Evolutionary conservation across 64 coral and sea anemone genomes (phyloP), one percentile per base, ranked within the genome.

Genomic region (Dendronephthya gigantea): DNA sequence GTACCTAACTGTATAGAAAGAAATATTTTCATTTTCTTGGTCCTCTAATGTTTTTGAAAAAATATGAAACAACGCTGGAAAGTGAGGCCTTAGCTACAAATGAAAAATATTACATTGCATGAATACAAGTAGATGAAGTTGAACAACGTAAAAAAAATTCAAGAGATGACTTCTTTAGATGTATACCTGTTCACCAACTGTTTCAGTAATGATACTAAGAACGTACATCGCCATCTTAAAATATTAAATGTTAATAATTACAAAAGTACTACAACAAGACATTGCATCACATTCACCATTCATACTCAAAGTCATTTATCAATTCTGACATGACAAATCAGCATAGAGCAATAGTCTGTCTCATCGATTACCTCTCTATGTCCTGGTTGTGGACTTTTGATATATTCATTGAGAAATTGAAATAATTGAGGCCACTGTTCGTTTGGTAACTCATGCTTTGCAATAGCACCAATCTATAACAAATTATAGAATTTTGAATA

Each of bases 151-250:
- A n/a, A n/a, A 70, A 35, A 17, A 74, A 74, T 9, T 70, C 22
- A 74, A 74, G 68, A 25, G 32, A 74, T 12, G 13, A 27, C 13
- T 74, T 29, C 1, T 2, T 2, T 29, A 79, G 15, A 79, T 30
- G 11, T 39, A 15, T 81, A 97, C 85, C 90, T 91, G 89, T 49
- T 97, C 94, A 91, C 92, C 90, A 69, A 93, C 94, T 51, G 94
- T 83, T 41, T 97, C 92, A 47, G 94, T 97, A 10, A 93, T 85
- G 39, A 91, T 93, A 68, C 92, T 97, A 4, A 97, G 48, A 23
- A 97, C 92, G 93, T 93, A 97, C 94, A 97, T 97, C 5, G 91
- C 94, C 94, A 97, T 97, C 94, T 97, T 81, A 83, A 89, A 83
- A 79, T 81, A 49, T 40, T 17, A 88, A 22, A 81, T 83, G 51